Evolutionary conservation across 2,113 vertebrate genomes (phyloP).

Genomic region (Pagrus major): DNA sequence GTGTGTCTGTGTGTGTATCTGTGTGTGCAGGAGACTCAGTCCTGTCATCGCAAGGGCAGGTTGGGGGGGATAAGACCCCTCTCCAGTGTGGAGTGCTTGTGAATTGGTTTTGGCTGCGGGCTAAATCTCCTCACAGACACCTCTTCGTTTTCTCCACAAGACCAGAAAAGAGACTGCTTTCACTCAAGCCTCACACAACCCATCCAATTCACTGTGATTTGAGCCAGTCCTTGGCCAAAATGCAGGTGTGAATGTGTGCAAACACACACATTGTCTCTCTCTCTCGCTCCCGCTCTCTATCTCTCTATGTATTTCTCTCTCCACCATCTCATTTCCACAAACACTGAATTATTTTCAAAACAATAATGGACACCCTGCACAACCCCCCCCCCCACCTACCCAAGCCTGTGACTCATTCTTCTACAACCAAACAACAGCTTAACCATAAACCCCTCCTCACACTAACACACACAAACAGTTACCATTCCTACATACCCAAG

Average conservation of each 20-base stretch:
- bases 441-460: conserved; percentile 24
- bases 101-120: conserved; percentile 80
- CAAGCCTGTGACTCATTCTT: conserved; percentile 44
- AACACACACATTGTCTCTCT: neutral
- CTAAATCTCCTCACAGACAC: conserved; percentile 80
- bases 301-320: conserved; percentile 18
- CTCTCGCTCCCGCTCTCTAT: too few species aligned
- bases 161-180: conserved; percentile 66
- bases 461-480: neutral
- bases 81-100: conserved; percentile 77
- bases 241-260: conserved; percentile 66
- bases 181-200: conserved; percentile 64
- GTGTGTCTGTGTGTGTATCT: conserved; percentile 8
- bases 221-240: conserved; percentile 71
- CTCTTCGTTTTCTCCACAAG: conserved; percentile 63
- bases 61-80: conserved; percentile 73
- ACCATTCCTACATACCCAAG: conserved; percentile 30
- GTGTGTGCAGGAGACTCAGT: conserved; percentile 51
- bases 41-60: conserved; percentile 69
- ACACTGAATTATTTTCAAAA: conserved; percentile 60
- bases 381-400: conserved; percentile 20
- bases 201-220: conserved; percentile 68
- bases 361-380: conserved; percentile 49
- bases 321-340: conserved; percentile 59
- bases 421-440: conserved; percentile 51